Evolutionary conservation across 1,140 invertebrate genomes (phyloP).

Genomic region (Adelges cooleyi): DNA sequence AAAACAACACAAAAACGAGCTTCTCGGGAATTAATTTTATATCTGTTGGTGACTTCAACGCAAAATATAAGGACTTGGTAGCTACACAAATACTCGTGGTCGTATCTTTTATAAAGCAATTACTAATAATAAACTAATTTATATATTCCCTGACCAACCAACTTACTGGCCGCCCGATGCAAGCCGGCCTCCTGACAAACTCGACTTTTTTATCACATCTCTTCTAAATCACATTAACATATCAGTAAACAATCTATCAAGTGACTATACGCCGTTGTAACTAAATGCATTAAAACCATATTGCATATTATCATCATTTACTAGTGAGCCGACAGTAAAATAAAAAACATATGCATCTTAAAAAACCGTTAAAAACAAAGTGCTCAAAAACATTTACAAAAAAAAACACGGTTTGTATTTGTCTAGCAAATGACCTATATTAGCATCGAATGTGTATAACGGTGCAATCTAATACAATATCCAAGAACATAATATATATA

Average conservation of each 20-base stretch:
- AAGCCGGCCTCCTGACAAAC: constrained; percentile 1
- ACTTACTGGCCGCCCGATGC: constrained; percentile 28
- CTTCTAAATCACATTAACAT: background rate
- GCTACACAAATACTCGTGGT: background rate
- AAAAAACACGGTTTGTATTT: too few relatives aligned
- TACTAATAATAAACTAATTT: constrained; percentile 28
- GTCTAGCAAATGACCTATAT: too few relatives aligned
- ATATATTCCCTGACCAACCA: constrained; percentile 31
- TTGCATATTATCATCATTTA: too few relatives aligned
- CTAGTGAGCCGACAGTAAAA: too few relatives aligned
- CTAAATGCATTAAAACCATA: too few relatives aligned
- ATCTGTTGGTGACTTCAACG: background rate
- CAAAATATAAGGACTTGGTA: background rate
- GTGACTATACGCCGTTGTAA: background rate
- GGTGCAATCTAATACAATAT: too few relatives aligned
- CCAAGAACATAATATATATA: too few relatives aligned
- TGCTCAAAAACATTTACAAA: too few relatives aligned
- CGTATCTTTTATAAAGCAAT: background rate
- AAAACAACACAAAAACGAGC: constrained; percentile 29
- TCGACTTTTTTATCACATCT: constrained; percentile 29
- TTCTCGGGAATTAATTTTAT: background rate
- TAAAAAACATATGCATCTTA: too few relatives aligned
- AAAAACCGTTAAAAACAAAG: too few relatives aligned
- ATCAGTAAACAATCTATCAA: background rate
- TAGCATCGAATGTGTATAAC: too few relatives aligned